These are phyloP conservation scores for Drosophila peninsularis DNA, from an alignment of 2,888 invertebrate genomes.

Conservation along the genomic window DNA sequence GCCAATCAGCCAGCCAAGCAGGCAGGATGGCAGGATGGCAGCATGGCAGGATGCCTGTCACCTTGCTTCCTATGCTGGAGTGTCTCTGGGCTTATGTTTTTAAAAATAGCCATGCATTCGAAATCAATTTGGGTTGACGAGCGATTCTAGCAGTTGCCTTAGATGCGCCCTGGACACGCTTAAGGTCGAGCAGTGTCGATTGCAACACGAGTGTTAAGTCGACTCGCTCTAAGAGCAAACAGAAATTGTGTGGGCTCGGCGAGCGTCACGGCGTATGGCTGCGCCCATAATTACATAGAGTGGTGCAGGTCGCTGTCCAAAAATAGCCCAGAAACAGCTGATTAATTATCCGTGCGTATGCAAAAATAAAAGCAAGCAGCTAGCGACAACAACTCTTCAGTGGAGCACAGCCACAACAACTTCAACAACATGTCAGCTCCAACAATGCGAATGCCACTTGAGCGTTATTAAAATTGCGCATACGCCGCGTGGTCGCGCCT, in stretches of 20 bases:
- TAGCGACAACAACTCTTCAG: conserved; percentile 32
- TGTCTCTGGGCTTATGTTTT: conserved; percentile 45
- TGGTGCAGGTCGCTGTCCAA: conserved; percentile 25
- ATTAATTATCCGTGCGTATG: conserved; percentile 62
- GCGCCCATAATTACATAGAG: conserved; percentile 40
- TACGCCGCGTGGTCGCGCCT: conserved; percentile 54
- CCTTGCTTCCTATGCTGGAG: conserved; percentile 35
- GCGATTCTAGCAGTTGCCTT: background rate
- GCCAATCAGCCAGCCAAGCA: conserved; percentile 33
- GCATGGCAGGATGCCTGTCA: conserved; percentile 16
- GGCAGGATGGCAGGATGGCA: conserved; percentile 19
- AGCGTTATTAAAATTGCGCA: conserved; percentile 69
- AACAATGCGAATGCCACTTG: conserved; percentile 59
- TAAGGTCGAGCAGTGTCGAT: background rate
- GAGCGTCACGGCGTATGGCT: conserved; percentile 6
- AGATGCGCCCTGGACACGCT: background rate
- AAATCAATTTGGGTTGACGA: conserved; percentile 38
- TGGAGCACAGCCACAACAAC: conserved; percentile 12
- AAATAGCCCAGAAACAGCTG: conserved; percentile 43
- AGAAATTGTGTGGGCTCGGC: background rate
- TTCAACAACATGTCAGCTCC: conserved; percentile 12
- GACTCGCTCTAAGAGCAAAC: conserved; percentile 40
- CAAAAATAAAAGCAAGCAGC: conserved; percentile 11
- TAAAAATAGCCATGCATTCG: conserved; percentile 38
- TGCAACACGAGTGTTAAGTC: conserved; percentile 10